Evolutionary conservation across 2,797 vertebrate species (phyloP), one percentile per base, ranked within the genome.

Genomic region (Euthynnus affinis): DNA sequence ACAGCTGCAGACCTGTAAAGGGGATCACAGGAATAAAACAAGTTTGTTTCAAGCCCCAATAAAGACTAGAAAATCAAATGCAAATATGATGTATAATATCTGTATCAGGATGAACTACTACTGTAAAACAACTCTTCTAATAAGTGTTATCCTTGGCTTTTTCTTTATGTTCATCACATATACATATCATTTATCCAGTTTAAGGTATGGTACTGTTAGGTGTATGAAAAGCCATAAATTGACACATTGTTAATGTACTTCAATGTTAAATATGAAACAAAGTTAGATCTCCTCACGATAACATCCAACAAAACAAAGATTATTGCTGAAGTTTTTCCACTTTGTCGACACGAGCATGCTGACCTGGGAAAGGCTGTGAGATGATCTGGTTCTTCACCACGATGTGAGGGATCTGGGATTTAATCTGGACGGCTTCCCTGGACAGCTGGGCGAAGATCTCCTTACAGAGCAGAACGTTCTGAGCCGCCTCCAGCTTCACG

Each of bases 341-440:
- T 20, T 3, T 13, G 4, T 7, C 14, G 1, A 48, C 3, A 6
- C 6, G 5, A 27, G 20, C 0, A 3, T 23, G 62, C 76, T 76
- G 20, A 99, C 98, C 97, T 94, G 98, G 98, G 68, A 99, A 99
- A 0, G 98, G 98, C 87, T 99, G 98, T 0, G 98, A 99, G 82
- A 99, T 98, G 17, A 99, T 99, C 92, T 99, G 98, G 88, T 99
- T 99, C 93, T 99, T 99, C 87, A 99, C 98, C 15, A 99, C 98
- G 48, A 99, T 99, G 91, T 99, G 98, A 80, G 98, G 98, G 77
- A 99, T 98, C 92, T 98, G 98, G 25, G 97, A 99, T 89, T 99
- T 99, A 78, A 99, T 98, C 93, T 99, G 98, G 70, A 99, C 98
- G 1, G 98, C 98, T 92, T 99, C 98, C 32, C 98, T 95, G 56